Evolutionary conservation across 2,113 vertebrate genomes (phyloP).

Genomic region (Aegithalos caudatus): DNA sequence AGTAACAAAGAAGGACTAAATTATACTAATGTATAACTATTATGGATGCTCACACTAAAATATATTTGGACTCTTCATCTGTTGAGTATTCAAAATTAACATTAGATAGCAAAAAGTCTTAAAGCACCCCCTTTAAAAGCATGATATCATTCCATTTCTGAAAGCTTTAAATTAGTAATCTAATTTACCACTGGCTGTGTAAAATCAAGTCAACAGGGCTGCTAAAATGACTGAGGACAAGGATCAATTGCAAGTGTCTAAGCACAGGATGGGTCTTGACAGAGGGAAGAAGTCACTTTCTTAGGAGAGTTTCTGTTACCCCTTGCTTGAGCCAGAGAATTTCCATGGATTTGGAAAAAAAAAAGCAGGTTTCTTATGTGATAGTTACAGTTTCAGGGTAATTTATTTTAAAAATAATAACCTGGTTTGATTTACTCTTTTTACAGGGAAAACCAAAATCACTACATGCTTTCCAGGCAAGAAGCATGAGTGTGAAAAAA

Average conservation of each 20-base stretch:
- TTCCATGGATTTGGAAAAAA: neutral
- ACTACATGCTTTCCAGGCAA: neutral
- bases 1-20: slow-evolving; percentile 7
- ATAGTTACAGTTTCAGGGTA: neutral
- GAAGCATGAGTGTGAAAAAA: neutral
- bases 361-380: neutral
- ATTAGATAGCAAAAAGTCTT: neutral
- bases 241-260: neutral
- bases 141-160: neutral
- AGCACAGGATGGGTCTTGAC: neutral
- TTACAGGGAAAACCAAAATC: neutral
- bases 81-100: neutral
- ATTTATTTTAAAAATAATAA: neutral
- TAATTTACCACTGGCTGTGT: neutral
- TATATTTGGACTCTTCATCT: neutral
- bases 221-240: neutral
- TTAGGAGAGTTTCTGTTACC: neutral
- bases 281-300: neutral
- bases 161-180: neutral
- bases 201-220: neutral
- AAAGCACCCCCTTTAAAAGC: neutral
- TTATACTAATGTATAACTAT: neutral
- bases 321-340: neutral
- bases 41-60: neutral
- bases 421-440: neutral